These are phyloP conservation scores for Trachythela sp. DNA, from an alignment of 64 coral and sea anemone species.

Conservation along the genomic window DNA sequence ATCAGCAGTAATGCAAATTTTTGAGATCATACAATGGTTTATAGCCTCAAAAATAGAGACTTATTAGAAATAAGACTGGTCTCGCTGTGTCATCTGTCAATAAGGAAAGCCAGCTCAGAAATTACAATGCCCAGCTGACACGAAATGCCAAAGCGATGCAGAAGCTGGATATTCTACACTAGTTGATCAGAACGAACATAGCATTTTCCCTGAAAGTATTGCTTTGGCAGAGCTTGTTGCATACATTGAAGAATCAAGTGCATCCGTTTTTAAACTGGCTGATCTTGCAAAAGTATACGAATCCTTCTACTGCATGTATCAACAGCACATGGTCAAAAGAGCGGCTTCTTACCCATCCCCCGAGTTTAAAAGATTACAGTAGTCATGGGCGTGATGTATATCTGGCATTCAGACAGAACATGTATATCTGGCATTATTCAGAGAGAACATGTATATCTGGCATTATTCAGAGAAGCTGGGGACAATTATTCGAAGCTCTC, in stretches of 20 bases:
- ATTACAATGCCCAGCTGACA: conserved; percentile 19
- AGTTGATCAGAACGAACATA: neutral
- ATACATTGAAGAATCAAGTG: conserved; percentile 20
- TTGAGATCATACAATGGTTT: too few relatives aligned
- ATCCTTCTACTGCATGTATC: neutral
- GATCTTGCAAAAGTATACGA: neutral
- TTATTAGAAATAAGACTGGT: neutral
- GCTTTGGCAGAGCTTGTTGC: neutral
- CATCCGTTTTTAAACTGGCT: neutral
- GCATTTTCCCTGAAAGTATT: neutral
- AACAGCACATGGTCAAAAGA: neutral
- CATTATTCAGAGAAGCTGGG: neutral
- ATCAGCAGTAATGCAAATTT: too few relatives aligned
- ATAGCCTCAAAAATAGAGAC: too few relatives aligned
- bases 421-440: neutral
- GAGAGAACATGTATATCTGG: neutral
- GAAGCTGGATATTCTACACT: conserved; percentile 21
- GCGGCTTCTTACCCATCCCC: neutral
- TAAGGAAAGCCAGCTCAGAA: neutral
- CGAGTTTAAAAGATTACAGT: neutral
- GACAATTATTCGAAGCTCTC: neutral
- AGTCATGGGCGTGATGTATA: too few relatives aligned
- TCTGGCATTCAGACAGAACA: neutral
- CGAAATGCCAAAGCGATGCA: neutral
- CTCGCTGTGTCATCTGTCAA: neutral